Percentiles rank a stretch among this genome's conserved stretches.
Evolutionary conservation across 53 echinoderm and acorn worm genomes (phyloP).

Genomic region (Antedon mediterranea): DNA sequence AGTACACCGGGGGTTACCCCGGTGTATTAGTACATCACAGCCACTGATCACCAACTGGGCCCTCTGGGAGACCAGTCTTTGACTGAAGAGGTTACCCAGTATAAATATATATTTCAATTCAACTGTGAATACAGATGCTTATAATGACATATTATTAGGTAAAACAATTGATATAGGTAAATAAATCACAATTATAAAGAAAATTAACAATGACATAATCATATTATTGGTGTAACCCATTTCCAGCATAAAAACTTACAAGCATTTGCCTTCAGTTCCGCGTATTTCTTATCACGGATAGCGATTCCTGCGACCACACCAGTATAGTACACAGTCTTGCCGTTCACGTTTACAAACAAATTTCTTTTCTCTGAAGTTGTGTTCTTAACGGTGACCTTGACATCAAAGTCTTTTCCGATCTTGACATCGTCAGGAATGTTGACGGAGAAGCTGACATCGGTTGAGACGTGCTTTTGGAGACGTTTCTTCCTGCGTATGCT

Average conservation of each 20-base stretch:
- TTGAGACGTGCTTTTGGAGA: slow-evolving; percentile 37
- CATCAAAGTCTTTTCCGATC: slow-evolving; percentile 55
- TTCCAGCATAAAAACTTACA: neutral
- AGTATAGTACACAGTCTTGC: slow-evolving; percentile 60
- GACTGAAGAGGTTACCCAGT: too few relatives aligned
- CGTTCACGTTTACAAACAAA: slow-evolving; percentile 42
- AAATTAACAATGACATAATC: too few relatives aligned
- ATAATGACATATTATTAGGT: too few relatives aligned
- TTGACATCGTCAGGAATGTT: slow-evolving; percentile 38
- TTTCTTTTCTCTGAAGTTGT: slow-evolving; percentile 5
- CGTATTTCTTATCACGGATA: neutral
- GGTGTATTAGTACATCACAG: too few relatives aligned
- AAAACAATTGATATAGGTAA: too few relatives aligned
- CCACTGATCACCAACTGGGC: too few relatives aligned
- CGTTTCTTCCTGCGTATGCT: slow-evolving; percentile 58
- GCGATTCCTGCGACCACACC: slow-evolving; percentile 27
- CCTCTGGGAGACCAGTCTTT: too few relatives aligned
- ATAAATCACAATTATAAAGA: too few relatives aligned
- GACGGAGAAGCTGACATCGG: slow-evolving; percentile 53
- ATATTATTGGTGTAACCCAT: too few relatives aligned
- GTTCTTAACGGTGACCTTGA: slow-evolving; percentile 34
- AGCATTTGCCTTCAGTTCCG: neutral
- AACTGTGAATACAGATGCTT: too few relatives aligned
- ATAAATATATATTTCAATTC: too few relatives aligned
- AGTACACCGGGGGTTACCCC: too few relatives aligned